Evolutionary conservation across 2,113 vertebrate species (phyloP).

Genomic region (Microcebus jonahi): DNA sequence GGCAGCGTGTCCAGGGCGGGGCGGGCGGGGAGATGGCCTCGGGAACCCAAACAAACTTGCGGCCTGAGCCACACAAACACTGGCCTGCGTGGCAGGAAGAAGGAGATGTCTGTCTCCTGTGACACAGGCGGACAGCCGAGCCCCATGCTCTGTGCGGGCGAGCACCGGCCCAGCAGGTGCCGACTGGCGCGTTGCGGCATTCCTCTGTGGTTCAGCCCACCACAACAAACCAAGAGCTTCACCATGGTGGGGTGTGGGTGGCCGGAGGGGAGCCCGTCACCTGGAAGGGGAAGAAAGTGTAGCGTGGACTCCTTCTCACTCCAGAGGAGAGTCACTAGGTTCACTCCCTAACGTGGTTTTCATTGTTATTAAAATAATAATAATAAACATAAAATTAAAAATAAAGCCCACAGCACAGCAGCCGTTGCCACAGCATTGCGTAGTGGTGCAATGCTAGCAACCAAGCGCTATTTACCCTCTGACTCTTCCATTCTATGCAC

Average conservation of each 20-base stretch:
- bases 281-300: not conserved
- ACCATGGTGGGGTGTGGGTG: not conserved
- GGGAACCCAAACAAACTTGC: conserved; percentile 5
- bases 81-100: not conserved
- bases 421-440: fast-evolving
- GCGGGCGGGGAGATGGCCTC: not conserved
- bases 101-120: conserved; percentile 44
- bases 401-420: not conserved
- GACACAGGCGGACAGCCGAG: conserved; percentile 6
- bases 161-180: not conserved
- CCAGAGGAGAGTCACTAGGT: not conserved
- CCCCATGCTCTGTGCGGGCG: no score
- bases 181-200: not conserved
- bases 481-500: not conserved
- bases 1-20: not conserved
- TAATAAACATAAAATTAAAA: conserved; percentile 53
- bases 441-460: not conserved
- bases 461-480: not conserved
- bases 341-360: not conserved
- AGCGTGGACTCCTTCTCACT: not conserved
- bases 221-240: not conserved
- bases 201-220: not conserved
- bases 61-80: not conserved
- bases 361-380: not conserved
- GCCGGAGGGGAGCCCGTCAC: not conserved